Percentiles rank a stretch among this genome's conserved stretches.
phyloP scores from a whole-genome alignment of 2,113 vertebrate species.

The Acinonyx jubatus region DNA sequence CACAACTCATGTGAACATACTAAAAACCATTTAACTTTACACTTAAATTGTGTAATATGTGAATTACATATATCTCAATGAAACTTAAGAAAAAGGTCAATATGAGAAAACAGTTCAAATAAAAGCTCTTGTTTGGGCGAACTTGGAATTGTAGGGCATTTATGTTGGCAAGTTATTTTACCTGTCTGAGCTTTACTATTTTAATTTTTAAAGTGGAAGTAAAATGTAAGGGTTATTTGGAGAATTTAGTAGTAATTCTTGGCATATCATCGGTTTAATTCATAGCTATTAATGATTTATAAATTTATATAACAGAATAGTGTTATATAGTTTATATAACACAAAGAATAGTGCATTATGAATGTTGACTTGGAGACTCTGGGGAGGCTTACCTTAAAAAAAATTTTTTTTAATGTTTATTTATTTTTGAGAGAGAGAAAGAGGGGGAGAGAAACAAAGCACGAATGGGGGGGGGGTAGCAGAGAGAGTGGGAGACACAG shows the following conservation, averaged over 20 bases:
- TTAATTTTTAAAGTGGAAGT: slow-evolving; percentile 12
- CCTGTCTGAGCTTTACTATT: slow-evolving; percentile 26
- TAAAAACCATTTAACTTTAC: neutral
- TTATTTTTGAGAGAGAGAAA: too few relatives aligned
- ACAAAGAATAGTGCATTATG: neutral
- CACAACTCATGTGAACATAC: neutral
- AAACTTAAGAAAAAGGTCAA: neutral
- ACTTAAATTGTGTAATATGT: neutral
- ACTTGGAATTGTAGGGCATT: neutral
- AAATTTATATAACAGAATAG: neutral
- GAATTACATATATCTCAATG: neutral
- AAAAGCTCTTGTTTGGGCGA: neutral
- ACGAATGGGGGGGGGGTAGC: too few relatives aligned
- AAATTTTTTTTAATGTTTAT: too few relatives aligned
- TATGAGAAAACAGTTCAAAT: neutral
- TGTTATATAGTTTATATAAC: neutral
- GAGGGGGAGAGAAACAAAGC: too few relatives aligned
- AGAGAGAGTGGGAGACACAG: too few relatives aligned
- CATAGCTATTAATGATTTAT: neutral
- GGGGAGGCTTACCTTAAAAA: neutral
- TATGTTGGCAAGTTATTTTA: neutral
- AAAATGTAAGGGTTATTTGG: neutral
- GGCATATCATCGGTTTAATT: neutral
- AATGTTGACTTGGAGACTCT: neutral
- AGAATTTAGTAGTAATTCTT: neutral